Conservation (phyloP, 2,888 invertebrate species). For the Trichacis sp. region DNA sequence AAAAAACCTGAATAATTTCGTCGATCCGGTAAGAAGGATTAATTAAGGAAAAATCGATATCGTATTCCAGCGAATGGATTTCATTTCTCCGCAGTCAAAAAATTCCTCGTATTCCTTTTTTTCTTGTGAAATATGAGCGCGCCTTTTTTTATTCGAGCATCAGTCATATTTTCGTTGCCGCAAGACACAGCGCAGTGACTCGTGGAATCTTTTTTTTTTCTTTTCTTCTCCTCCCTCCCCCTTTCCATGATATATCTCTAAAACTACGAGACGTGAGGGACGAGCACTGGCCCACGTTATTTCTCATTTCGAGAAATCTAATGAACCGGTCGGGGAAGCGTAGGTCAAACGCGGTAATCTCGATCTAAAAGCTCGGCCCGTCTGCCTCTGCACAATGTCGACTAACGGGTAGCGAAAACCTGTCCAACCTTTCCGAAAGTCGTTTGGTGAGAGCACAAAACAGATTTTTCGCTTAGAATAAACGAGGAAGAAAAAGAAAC, state of each 20-base stretch:
- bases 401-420: constrained; percentile 51
- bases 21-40: too few relatives aligned
- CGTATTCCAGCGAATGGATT: too few relatives aligned
- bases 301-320: constrained; percentile 52
- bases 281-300: constrained; percentile 47
- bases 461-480: constrained; percentile 30
- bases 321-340: constrained; percentile 54
- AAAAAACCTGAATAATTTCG: too few relatives aligned
- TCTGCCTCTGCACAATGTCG: constrained; percentile 45
- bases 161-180: neutral
- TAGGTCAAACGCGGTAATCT: constrained; percentile 53
- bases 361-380: constrained; percentile 53
- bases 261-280: constrained; percentile 33
- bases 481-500: constrained; percentile 13
- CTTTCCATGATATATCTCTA: constrained; percentile 40
- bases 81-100: too few relatives aligned
- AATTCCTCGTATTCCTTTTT: too few relatives aligned
- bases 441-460: constrained; percentile 26
- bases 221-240: constrained; percentile 2
- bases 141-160: neutral
- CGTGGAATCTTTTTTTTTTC: constrained; percentile 22
- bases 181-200: constrained; percentile 21
- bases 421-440: constrained; percentile 55
- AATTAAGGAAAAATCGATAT: too few relatives aligned
- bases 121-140: neutral